Conservation (phyloP, 2,797 vertebrate genomes). For the Chelon labrosus region DNA sequence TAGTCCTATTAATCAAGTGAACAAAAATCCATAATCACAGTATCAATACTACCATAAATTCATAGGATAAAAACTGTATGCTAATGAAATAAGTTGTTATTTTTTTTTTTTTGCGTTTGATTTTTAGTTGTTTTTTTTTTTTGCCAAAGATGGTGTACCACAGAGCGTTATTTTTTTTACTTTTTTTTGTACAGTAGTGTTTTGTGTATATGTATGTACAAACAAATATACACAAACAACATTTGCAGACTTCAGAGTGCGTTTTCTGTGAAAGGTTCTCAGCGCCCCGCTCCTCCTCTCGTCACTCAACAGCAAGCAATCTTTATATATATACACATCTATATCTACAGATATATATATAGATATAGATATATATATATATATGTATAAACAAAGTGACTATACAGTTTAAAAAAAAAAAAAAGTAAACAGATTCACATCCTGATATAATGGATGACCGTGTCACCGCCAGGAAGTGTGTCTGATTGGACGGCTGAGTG, state of each 20-base stretch:
- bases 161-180: conserved; percentile 76
- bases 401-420: conserved; percentile 58
- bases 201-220: conserved; percentile 88
- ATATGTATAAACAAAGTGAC: conserved; percentile 73
- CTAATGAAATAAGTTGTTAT: conserved; percentile 71
- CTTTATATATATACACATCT: conserved; percentile 22
- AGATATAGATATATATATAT: too few species aligned
- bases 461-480: conserved; percentile 58
- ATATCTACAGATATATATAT: too few species aligned
- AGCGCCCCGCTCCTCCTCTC: conserved; percentile 45
- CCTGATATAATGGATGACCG: conserved; percentile 58
- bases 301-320: conserved; percentile 68
- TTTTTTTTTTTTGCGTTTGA: conserved; percentile 29
- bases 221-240: conserved; percentile 85
- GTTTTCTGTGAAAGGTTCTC: conserved; percentile 68
- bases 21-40: conserved; percentile 89
- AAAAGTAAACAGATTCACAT: conserved; percentile 64
- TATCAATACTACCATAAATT: conserved; percentile 88
- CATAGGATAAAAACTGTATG: conserved; percentile 81
- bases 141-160: conserved; percentile 87
- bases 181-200: conserved; percentile 83
- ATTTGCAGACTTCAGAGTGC: conserved; percentile 71
- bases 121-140: conserved; percentile 26
- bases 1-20: conserved; percentile 79
- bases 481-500: conserved; percentile 69